These are phyloP conservation scores for Tupiocoris notatus DNA, from an alignment of 2,888 invertebrate species.

Conservation along the genomic window DNA sequence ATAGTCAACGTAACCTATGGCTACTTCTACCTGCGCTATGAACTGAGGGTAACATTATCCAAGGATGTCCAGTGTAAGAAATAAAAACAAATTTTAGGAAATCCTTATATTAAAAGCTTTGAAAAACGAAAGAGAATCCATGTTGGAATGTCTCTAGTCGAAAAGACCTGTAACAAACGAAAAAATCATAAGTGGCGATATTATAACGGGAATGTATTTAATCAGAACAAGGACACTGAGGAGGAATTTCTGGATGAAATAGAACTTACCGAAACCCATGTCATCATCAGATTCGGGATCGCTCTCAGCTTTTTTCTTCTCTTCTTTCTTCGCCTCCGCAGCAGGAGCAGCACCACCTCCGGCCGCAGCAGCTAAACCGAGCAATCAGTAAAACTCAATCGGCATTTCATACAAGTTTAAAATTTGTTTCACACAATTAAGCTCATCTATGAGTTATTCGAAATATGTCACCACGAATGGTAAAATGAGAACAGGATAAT, in stretches of 20 bases:
- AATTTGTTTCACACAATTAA: no score
- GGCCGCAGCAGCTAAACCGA: constrained; percentile 64
- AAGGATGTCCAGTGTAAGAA: no score
- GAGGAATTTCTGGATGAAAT: background rate
- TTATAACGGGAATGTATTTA: background rate
- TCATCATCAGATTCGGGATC: constrained; percentile 85
- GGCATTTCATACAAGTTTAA: background rate
- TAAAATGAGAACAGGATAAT: background rate
- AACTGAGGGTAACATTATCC: no score
- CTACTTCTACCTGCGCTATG: no score
- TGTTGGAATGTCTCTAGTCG: constrained; percentile 59
- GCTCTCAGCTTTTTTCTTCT: constrained; percentile 76
- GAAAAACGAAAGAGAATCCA: constrained; percentile 20
- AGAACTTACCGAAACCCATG: constrained; percentile 80
- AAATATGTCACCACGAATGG: no score
- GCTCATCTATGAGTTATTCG: no score
- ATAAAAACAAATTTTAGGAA: no score
- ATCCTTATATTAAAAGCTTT: background rate
- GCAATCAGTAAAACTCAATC: constrained; percentile 51
- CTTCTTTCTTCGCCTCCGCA: constrained; percentile 63
- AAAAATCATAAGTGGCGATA: no score
- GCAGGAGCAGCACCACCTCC: constrained; percentile 68
- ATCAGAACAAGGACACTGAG: background rate
- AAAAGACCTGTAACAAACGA: constrained; percentile 72
- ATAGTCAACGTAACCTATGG: no score